Conservation (phyloP, 2,797 vertebrate species). For the Sebastes hubbsi region DNA sequence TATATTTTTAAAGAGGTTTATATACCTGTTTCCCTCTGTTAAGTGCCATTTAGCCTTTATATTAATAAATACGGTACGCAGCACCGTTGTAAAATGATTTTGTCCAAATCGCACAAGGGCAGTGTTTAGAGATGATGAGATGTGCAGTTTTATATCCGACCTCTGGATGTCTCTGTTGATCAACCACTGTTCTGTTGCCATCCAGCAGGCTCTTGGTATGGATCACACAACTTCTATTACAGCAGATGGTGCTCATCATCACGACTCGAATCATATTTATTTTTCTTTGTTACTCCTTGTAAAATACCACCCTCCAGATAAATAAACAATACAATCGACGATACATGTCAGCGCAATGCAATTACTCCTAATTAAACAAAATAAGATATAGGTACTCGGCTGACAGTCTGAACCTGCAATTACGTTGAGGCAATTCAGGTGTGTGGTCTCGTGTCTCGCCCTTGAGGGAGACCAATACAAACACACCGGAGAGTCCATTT, state of each 20-base stretch:
- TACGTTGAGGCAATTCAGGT: constrained; percentile 61
- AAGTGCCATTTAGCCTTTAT: neutral
- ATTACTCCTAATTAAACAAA: constrained; percentile 73
- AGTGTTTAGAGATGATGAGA: neutral
- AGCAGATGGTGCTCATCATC: constrained; percentile 71
- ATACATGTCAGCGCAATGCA: constrained; percentile 61
- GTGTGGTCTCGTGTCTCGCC: constrained; percentile 47
- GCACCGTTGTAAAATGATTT: constrained; percentile 7
- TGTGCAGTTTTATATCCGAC: constrained; percentile 20
- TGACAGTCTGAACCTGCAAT: constrained; percentile 63
- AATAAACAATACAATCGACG: constrained; percentile 64
- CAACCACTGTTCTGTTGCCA: constrained; percentile 26
- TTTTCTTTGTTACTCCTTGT: constrained; percentile 62
- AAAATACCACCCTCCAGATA: constrained; percentile 70
- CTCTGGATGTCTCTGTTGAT: constrained; percentile 79
- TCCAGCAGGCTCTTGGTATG: constrained; percentile 32
- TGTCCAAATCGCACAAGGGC: neutral
- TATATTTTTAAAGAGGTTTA: constrained; percentile 2
- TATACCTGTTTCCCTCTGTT: neutral
- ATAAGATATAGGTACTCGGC: constrained; percentile 53
- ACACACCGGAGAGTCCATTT: constrained; percentile 39
- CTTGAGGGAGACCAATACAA: constrained; percentile 47
- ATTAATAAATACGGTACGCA: neutral
- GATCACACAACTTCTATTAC: constrained; percentile 46
- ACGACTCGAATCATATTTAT: constrained; percentile 57